Conservation (phyloP, 2,797 vertebrate genomes). For the Tragopan temminckii region DNA sequence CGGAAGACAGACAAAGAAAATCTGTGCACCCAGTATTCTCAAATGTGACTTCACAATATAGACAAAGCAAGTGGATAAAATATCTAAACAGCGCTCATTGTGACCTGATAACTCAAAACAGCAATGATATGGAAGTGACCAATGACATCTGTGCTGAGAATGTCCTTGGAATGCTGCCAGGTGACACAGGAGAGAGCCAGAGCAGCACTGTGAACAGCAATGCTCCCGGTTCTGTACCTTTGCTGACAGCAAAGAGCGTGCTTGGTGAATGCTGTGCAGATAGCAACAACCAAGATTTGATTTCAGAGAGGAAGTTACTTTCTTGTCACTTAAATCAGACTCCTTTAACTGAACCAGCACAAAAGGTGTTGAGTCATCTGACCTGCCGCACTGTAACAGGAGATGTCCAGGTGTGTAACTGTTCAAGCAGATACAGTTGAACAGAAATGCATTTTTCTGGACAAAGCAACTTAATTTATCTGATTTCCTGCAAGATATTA, state of each 20-base stretch:
- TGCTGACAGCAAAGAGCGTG: constrained; percentile 33
- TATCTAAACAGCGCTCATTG: constrained; percentile 70
- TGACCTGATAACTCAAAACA: constrained; percentile 30
- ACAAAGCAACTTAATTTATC: not conserved
- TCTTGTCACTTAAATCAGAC: constrained; percentile 26
- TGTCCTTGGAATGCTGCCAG: constrained; percentile 12
- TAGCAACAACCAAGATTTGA: not conserved
- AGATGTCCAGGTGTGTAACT: constrained; percentile 75
- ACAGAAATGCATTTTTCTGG: not conserved
- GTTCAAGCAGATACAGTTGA: not conserved
- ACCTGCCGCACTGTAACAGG: not conserved
- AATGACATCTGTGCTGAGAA: constrained; percentile 37
- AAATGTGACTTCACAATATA: not conserved
- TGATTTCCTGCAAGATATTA: not conserved
- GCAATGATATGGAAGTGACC: not conserved
- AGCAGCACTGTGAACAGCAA: not conserved
- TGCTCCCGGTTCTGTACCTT: not conserved
- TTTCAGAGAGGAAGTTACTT: constrained; percentile 45
- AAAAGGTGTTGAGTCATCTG: constrained; percentile 63
- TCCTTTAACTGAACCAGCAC: constrained; percentile 43
- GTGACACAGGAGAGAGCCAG: not conserved
- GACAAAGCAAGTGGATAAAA: constrained; percentile 84
- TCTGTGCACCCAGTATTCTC: not conserved
- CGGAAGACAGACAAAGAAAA: not conserved
- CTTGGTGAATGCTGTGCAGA: constrained; percentile 1